phyloP scores from a whole-genome alignment of 2,888 invertebrate species.

The Minunthozetes semirufus region DNA sequence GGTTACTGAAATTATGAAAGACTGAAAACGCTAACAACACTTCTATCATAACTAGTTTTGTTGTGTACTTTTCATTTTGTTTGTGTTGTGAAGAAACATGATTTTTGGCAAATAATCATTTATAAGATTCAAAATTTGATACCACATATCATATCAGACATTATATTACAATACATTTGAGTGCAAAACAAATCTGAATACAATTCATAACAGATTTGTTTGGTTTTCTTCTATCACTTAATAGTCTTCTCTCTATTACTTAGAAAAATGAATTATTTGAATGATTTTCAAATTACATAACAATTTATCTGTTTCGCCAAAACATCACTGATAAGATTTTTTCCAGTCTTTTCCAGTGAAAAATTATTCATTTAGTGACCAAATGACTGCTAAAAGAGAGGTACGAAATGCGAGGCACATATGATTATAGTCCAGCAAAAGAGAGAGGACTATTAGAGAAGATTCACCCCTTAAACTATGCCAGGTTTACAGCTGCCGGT shows the following conservation, averaged over 20 bases:
- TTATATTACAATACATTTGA: background rate
- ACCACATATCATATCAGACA: background rate
- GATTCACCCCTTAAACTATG: slow-evolving; percentile 11
- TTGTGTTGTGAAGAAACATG: background rate
- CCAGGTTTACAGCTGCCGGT: background rate
- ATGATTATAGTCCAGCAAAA: background rate
- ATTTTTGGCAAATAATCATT: background rate
- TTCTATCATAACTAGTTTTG: slow-evolving; percentile 7
- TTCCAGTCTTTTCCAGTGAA: background rate
- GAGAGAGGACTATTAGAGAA: background rate
- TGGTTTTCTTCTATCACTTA: no score
- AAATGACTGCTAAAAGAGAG: background rate
- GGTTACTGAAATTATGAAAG: background rate
- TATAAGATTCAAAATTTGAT: slow-evolving; percentile 19
- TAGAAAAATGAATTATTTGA: background rate
- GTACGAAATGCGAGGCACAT: background rate
- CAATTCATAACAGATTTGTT: background rate
- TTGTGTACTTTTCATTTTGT: background rate
- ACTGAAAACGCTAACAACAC: slow-evolving; percentile 8
- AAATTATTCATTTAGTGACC: slow-evolving; percentile 2
- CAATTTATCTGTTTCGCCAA: background rate
- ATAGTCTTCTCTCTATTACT: background rate
- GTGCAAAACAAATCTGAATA: no score
- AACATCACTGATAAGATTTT: background rate
- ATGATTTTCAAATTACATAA: background rate